Evolutionary conservation across 1,140 invertebrate genomes (phyloP), one percentile per base, ranked within the genome.

Genomic region (Heliconius congener): DNA sequence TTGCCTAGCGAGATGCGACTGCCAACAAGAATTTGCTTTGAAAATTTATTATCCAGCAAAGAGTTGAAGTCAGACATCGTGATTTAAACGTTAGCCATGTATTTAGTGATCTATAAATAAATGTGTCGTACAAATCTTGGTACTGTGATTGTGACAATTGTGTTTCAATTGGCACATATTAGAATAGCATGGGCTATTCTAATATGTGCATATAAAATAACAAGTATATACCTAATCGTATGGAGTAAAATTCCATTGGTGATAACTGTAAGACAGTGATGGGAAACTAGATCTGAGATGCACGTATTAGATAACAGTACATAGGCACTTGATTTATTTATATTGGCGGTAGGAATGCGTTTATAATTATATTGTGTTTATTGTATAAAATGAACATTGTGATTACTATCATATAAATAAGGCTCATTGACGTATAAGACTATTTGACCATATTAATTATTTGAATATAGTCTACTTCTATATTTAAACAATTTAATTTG

Each of bases 81-180:
- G 80, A 78, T 81, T 71, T 75, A 34, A 16, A 34, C 76, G 73
- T 81, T 78, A 81, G 73, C 52, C 23, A 30, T 72, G 16, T 23
- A 60, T 77, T 77, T 30, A 80, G n/a, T 60, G 55, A 70, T 76
- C 66, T 52, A 74, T 57, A 55, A 73, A 78, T 78, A 77, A 74
- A 19, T 39, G 27, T 75, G 60, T 60, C 8, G 46, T 70, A 71
- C 19, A 23, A 60, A 19, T 79, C 34, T 77, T 78, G 27, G 70
- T 34, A 74, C 72, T 78, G 42, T 70, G 23, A 78, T 70, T 74
- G 77, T 78, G 73, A 66, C 39, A 60, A 78, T 73, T 78, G 50
- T 60, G 23, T 73, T 23, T 50, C 72, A 78, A 78, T 78, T 74
- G 16, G n/a, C 73, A 74, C 77, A 37, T 78, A 16, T 4, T 46